Percentiles rank a stretch among this genome's conserved stretches.
These are phyloP conservation scores for Dipus sagitta DNA, from an alignment of 2,797 vertebrate genomes.

Conservation along the genomic window DNA sequence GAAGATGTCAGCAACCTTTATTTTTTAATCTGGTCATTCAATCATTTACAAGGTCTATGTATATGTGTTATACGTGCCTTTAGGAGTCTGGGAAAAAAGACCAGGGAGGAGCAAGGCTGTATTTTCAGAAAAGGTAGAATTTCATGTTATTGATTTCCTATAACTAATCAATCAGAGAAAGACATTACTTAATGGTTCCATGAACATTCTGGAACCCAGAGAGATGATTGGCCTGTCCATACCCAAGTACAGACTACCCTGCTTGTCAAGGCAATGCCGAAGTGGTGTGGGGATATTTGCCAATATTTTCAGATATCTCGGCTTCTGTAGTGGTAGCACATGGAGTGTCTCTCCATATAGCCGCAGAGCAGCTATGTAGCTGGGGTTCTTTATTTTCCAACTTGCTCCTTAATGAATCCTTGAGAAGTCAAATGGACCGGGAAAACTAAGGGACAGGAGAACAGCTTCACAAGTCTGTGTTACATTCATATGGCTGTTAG, in stretches of 20 bases:
- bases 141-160: slow-evolving; percentile 25
- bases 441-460: background rate
- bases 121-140: background rate
- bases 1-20: background rate
- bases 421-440: background rate
- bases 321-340: background rate
- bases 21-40: background rate
- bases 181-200: background rate
- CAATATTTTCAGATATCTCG: background rate
- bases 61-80: background rate
- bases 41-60: background rate
- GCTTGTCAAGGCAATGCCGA: background rate
- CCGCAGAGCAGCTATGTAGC: background rate
- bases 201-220: slow-evolving; percentile 4
- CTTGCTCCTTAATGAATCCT: background rate
- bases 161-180: background rate
- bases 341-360: background rate
- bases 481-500: slow-evolving; percentile 42
- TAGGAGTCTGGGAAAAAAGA: background rate
- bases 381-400: slow-evolving; percentile 39
- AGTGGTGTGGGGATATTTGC: background rate
- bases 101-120: background rate
- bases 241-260: background rate
- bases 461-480: background rate
- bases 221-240: background rate